Evolutionary conservation across 2,888 invertebrate genomes (phyloP).

Genomic region (Lydus trimaculatus): DNA sequence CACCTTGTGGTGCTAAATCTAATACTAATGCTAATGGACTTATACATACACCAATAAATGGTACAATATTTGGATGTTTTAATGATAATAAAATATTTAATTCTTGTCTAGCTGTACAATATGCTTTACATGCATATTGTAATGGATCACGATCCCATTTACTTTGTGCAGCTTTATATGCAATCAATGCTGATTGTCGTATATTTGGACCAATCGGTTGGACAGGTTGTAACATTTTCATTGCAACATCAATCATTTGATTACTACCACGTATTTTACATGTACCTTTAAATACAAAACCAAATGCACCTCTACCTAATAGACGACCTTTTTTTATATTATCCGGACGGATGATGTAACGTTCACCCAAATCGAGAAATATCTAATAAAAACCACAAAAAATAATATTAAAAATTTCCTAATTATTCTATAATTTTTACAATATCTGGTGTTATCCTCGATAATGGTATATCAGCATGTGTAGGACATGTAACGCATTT

Average conservation of each 20-base stretch:
- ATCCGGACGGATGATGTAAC: slow-evolving; percentile 82
- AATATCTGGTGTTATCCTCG: slow-evolving; percentile 91
- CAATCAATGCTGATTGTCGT: slow-evolving; percentile 67
- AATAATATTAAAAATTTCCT: no score
- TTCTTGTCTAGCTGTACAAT: slow-evolving; percentile 95
- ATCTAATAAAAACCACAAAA: slow-evolving; percentile 62
- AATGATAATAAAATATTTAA: slow-evolving; percentile 85
- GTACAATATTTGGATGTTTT: slow-evolving; percentile 91
- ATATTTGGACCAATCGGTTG: slow-evolving; percentile 81
- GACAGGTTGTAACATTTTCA: slow-evolving; percentile 96
- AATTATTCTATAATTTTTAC: slow-evolving; percentile 60
- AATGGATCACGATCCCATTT: slow-evolving; percentile 95
- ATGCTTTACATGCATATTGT: slow-evolving; percentile 94
- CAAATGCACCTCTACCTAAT: slow-evolving; percentile 97
- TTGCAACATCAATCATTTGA: slow-evolving; percentile 77
- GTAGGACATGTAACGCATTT: slow-evolving; percentile 76
- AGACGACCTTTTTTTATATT: slow-evolving; percentile 78
- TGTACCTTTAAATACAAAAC: slow-evolving; percentile 89
- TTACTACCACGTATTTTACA: slow-evolving; percentile 69
- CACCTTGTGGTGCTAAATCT: slow-evolving; percentile 91
- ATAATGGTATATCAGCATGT: slow-evolving; percentile 78
- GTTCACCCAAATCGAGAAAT: slow-evolving; percentile 87
- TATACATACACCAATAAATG: slow-evolving; percentile 88
- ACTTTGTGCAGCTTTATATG: slow-evolving; percentile 66
- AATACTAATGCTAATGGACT: slow-evolving; percentile 89